Conservation (phyloP, 2,113 vertebrate genomes). For the Sialia sialis region DNA sequence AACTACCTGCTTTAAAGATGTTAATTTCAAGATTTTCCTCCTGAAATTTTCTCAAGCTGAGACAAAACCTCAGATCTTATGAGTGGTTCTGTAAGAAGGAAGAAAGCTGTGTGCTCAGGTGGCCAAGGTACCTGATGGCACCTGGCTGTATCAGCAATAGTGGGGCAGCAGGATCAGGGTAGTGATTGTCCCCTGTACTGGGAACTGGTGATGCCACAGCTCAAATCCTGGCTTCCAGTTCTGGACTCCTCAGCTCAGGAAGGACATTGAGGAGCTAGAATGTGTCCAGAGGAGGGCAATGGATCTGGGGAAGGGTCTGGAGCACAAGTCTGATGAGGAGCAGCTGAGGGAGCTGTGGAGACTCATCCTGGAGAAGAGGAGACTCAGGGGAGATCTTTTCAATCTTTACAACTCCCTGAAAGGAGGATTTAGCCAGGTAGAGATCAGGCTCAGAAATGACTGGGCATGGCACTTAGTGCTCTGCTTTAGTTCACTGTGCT, state of each 20-base stretch:
- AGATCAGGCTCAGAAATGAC: background rate
- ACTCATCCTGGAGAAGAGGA: background rate
- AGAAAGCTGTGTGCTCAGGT: background rate
- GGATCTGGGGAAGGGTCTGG: background rate
- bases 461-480: background rate
- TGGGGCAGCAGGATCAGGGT: background rate
- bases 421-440: background rate
- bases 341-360: background rate
- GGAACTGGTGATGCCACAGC: background rate
- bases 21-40: background rate
- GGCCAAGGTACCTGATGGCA: background rate
- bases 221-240: background rate
- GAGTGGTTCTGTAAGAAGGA: background rate
- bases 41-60: background rate
- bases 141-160: background rate
- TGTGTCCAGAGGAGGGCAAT: background rate
- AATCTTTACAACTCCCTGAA: background rate
- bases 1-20: background rate
- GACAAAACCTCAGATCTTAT: background rate
- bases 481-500: background rate
- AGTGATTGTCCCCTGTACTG: background rate
- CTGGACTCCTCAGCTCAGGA: background rate
- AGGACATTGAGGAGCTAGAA: background rate
- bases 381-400: background rate
- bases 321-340: background rate